Evolutionary conservation across 2,888 invertebrate genomes (phyloP), one percentile per base, ranked within the genome.

Genomic region (Dynastes maya): DNA sequence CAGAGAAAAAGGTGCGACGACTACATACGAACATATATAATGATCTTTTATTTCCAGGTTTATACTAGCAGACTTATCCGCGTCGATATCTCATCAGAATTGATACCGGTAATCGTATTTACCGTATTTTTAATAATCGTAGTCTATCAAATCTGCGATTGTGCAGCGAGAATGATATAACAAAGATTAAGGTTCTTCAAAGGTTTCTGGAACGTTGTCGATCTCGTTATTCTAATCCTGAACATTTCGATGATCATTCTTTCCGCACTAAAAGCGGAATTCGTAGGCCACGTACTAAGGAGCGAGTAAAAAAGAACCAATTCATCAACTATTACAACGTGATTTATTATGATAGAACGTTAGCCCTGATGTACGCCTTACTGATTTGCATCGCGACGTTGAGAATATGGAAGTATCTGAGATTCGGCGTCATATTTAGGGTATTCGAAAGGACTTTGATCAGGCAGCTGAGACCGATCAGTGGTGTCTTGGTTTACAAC

Each of bases 391-490:
- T 83, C 27, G 80, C 83, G 2, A 82, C 81, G 1, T 40, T 83
- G 1, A 77, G 83, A 32, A 58, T 82, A 11, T 84, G 84, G 83
- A 82, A 80, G 67, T 68, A 83, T 27, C 78, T 83, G 22, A 61
- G 83, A 64, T 84, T 83, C 72, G 78, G 78, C 4, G 67, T 78
- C 29, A 80, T 82, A 51, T 84, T 84, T 78, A 75, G 68, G 76
- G 76, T 84, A 55, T 80, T 82, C 71, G 84, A 83, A 80, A 63
- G 72, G n/a, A 82, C 83, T 2, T 29, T 84, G 8, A 8, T 76
- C 8, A 51, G 76, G 11, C 78, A 81, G 11, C 32, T 68, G 8
- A 55, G 6, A 37, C 77, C 77, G 32, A 51, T 83, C 16, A 16
- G 77, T 4, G 81, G 78, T 11, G 55, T 83, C n/a, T 68, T 76